Evolutionary conservation across 2,113 vertebrate genomes (phyloP), one percentile per base, ranked within the genome.

Genomic region (Seriola rivoliana): DNA sequence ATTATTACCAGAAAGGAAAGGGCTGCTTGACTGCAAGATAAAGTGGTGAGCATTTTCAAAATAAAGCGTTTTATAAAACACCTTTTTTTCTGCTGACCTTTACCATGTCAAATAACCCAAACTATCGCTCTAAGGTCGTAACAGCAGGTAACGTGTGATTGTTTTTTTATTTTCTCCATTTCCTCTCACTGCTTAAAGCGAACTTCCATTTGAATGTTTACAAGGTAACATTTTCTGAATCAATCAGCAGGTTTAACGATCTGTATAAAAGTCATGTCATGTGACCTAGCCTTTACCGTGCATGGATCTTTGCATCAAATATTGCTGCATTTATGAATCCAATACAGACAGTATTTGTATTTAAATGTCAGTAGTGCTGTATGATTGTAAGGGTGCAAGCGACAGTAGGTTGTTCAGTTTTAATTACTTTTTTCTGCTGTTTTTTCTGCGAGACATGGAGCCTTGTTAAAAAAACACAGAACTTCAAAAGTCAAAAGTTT

Each of bases 401-500:
- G 54, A 50, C 8, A 14, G 40, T 19, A 1, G 67, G 46, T 79
- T 54, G 29, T 14, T 11, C 4, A 14, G 29, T 14, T 65, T 46
- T 48, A 66, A 73, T 81, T 14, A 3, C 10, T 29, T 67, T 74
- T 29, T 21, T 13, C 12, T 50, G 4, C n/a, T 3, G 7, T 74
- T 38, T 9, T 44, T 8, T 38, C 34, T 17, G 29, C 12, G 29
- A 32, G 32, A 54, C 1, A 14, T 16, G 19, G n/a, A 46, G 23
- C 19, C 50, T 48, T 25, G 62, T 72, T 80, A 77, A 44, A 69
- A 64, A 12, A 58, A 66, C 25, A 75, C 32, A 48, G 32, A 63
- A 82, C 38, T 62, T 75, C 16, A 38, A 52, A 59, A 71, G 65
- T 62, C n/a, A 29, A 55, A 82, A 81, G 74, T 78, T 77, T 79